Evolutionary conservation across 2,888 invertebrate species (phyloP).

Genomic region (Falcaria lacertinaria): DNA sequence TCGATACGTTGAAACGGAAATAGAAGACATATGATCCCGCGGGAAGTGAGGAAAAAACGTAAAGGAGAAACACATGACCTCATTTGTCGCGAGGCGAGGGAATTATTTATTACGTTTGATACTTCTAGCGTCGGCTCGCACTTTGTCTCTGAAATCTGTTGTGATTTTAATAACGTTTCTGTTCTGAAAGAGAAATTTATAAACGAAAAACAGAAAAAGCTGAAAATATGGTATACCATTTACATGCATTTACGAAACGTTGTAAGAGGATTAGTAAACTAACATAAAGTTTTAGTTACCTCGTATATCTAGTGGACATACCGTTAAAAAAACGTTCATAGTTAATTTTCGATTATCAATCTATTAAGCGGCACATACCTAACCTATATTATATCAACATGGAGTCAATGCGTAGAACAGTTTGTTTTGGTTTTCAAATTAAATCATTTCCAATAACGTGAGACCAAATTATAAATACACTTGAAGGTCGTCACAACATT

Average conservation of each 20-base stretch:
- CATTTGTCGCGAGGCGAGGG: constrained; percentile 72
- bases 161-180: constrained; percentile 57
- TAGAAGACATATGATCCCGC: constrained; percentile 78
- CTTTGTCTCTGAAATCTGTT: constrained; percentile 55
- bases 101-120: constrained; percentile 77
- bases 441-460: constrained; percentile 45
- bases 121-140: constrained; percentile 57
- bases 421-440: constrained; percentile 47
- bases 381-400: constrained; percentile 23
- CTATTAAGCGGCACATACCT: too few species aligned
- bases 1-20: constrained; percentile 74
- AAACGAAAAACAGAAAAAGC: too few species aligned
- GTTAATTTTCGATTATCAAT: too few species aligned
- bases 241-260: too few species aligned
- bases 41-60: constrained; percentile 73
- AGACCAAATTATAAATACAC: constrained; percentile 4
- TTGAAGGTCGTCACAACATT: background rate
- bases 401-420: constrained; percentile 22
- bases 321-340: too few species aligned
- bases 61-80: constrained; percentile 78
- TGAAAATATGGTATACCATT: too few species aligned
- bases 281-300: too few species aligned
- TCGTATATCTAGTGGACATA: too few species aligned
- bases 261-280: too few species aligned
- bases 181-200: constrained; percentile 37